Base-by-base conservation (phyloP, 30 jellyfish, hydroid and myxozoan genomes). In the Aurelia sp. region DNA sequence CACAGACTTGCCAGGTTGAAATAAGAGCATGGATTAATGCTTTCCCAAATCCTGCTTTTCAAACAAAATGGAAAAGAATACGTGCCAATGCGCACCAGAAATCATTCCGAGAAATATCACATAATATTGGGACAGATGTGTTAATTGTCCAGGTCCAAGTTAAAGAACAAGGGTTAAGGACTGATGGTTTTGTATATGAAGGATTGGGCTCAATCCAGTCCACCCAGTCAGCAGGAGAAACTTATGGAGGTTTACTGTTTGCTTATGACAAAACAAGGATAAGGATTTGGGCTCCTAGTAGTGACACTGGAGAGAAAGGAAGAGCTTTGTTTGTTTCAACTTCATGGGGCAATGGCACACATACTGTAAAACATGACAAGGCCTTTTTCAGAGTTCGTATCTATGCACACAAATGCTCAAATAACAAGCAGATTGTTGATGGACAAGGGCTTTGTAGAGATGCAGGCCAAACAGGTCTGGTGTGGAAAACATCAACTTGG, bases 211-310 rank as follows among this genome's bases (percentile, higher is more conserved):
- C 97, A 1, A 86, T 86, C 8, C 97, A 89, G 83, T 77, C 98
- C 12, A 85, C 99, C 3, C 92, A 78, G 19, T 75, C 95, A 21
- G 62, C 67, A 4, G 64, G 59, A 3, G 81, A 74, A 40, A n/a
- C 62, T 20, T 90, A 89, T 85, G 99, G 99, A 60, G 99, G 97
- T 13, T 38, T 95, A 2, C 57, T 95, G 8, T 95, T 78, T 86
- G 99, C 99, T 21, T 95, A 95, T 86, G 92, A 88, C 64, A 86
- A 67, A 18, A 52, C 57, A 18, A 81, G 85, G 70, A 76, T 95
- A 22, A 83, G 99, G 48, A 44, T 95, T 8, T 95, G 99, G 99
- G 94, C 86, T 66, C 97, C 99, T n/a, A 86, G 90, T 72, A 95
- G 99, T 85, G 85, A 57, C 13, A 86, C 22, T 13, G 74, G 73